phyloP scores from a whole-genome alignment of 2,888 invertebrate genomes.

The Dryobotodes eremita region DNA sequence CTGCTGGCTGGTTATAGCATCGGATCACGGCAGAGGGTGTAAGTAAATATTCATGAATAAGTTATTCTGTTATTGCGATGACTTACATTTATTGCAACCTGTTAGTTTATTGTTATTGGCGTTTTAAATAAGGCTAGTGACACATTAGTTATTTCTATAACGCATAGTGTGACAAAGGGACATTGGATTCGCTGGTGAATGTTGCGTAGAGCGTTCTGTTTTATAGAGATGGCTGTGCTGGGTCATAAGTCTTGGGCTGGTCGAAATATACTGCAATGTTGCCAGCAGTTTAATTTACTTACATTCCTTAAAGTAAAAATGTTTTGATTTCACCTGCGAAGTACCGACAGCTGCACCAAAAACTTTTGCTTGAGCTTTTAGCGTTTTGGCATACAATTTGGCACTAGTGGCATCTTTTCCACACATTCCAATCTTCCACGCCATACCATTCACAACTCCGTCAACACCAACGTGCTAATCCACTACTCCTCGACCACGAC shows the following conservation, averaged over 20 bases:
- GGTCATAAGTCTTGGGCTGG: neutral
- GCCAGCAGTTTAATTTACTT: neutral
- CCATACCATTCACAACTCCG: neutral
- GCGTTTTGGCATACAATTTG: neutral
- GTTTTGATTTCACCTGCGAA: no score
- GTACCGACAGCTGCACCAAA: no score
- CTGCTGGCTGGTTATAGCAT: slow-evolving; percentile 45
- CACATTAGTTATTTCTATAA: slow-evolving; percentile 49
- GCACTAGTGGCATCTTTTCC: neutral
- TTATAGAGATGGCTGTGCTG: neutral
- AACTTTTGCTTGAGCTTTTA: no score
- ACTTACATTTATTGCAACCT: slow-evolving; percentile 59
- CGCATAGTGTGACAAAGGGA: slow-evolving; percentile 51
- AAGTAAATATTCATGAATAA: slow-evolving; percentile 63
- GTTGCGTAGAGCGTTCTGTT: slow-evolving; percentile 19
- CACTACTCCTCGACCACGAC: slow-evolving; percentile 16
- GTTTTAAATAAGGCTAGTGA: slow-evolving; percentile 53
- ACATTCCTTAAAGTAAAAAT: no score
- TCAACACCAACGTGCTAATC: slow-evolving; percentile 7
- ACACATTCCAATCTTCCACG: no score
- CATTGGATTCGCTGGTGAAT: slow-evolving; percentile 34
- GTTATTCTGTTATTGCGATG: slow-evolving; percentile 45
- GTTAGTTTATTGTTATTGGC: slow-evolving; percentile 59
- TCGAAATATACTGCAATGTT: neutral
- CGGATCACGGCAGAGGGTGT: slow-evolving; percentile 60